phyloP scores from a whole-genome alignment of 1,140 invertebrate species.

The Popillia japonica region DNA sequence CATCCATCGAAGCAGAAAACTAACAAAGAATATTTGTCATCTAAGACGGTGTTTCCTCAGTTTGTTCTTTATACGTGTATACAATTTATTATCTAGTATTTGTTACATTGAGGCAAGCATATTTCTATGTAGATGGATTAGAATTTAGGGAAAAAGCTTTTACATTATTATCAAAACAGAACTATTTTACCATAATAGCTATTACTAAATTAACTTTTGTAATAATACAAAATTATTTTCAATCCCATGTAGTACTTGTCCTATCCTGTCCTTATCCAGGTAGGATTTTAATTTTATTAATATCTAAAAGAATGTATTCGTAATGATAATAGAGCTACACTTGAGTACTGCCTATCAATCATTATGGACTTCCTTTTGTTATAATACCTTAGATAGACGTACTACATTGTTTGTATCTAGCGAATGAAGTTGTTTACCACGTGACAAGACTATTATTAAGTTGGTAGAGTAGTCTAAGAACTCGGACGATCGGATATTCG shows the following conservation, averaged over 20 bases:
- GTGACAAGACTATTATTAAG: not conserved
- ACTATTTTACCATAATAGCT: not conserved
- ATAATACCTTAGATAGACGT: not conserved
- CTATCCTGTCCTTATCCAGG: not conserved
- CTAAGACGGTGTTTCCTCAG: not conserved
- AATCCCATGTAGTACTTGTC: not conserved
- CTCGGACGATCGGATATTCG: not conserved
- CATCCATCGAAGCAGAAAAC: not conserved
- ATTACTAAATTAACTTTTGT: not conserved
- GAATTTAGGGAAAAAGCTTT: not conserved
- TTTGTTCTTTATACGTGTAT: not conserved
- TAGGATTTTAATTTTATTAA: not conserved
- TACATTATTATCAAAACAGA: not conserved
- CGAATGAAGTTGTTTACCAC: constrained; percentile 8
- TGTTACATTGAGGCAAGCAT: not conserved
- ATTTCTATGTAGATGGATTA: not conserved
- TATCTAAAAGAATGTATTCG: not conserved
- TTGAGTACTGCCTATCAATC: not conserved
- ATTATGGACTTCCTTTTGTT: not conserved
- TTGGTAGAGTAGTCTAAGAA: not conserved
- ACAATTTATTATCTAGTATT: not conserved
- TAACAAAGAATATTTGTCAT: constrained; percentile 21
- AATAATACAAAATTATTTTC: not conserved
- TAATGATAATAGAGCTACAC: not conserved
- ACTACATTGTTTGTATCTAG: too few relatives aligned